Conservation (phyloP, 2,797 vertebrate species). For the Rhynchotus rufescens region DNA sequence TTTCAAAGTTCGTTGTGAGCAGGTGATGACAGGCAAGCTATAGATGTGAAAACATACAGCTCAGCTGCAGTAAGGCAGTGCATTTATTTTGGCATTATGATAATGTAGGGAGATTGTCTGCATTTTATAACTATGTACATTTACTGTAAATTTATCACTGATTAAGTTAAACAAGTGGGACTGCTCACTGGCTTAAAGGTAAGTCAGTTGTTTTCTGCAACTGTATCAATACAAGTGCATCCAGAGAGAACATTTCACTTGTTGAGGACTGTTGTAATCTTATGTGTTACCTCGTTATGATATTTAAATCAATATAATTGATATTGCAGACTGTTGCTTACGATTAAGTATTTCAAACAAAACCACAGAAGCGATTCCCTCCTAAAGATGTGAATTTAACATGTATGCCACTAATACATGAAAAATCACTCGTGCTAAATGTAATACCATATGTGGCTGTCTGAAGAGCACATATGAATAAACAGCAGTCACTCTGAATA, state of each 20-base stretch:
- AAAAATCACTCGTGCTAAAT: neutral
- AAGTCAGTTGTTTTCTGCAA: neutral
- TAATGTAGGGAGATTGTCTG: neutral
- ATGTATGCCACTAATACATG: neutral
- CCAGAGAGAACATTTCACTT: neutral
- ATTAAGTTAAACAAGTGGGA: neutral
- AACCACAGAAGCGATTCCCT: neutral
- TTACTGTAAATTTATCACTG: neutral
- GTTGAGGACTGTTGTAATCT: neutral
- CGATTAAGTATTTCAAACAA: neutral
- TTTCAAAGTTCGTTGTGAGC: neutral
- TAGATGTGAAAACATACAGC: neutral
- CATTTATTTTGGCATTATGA: neutral
- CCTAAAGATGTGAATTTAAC: neutral
- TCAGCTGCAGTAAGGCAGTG: neutral
- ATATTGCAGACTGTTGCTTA: neutral
- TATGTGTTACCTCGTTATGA: neutral
- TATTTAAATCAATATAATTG: neutral
- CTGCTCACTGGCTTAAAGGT: neutral
- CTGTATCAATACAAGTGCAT: neutral
- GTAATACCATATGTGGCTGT: neutral
- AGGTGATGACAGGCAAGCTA: neutral
- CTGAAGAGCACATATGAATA: neutral
- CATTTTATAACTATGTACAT: neutral
- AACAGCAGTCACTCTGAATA: neutral